Evolutionary conservation across 2,888 invertebrate species (phyloP), one percentile per base, ranked within the genome.

Genomic region (Diabrotica balteata): DNA sequence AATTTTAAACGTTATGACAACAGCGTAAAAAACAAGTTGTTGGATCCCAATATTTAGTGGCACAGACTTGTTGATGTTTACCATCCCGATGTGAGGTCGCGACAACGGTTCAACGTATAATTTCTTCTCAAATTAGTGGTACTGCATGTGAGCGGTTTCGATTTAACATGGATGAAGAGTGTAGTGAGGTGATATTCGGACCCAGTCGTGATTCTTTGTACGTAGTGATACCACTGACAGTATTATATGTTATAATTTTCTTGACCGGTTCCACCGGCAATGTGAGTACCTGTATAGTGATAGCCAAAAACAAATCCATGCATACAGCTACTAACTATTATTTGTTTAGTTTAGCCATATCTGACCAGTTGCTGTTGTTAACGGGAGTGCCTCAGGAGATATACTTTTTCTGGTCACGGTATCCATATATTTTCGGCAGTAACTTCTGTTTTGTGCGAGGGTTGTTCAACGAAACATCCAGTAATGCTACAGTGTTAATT

Each of bases 301-400:
- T 96, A 72, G 88, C 90, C 22, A 87, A 90, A 71, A 94, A 94
- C 83, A 90, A 90, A 75, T 91, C 91, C 72, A 93, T 95, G 93
- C 94, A 93, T 77, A 91, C 92, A 17, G 91, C 91, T 4, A 92
- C 92, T 8, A 92, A 92, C 78, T 92, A 91, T 80, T 95, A 95
- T 80, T 86, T 95, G 66, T 94, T 95, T 84, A 94, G 93, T 81
- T 84, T 95, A 80, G 93, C 95, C 7, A 88, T 95, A 70, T 94
- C 94, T 3, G 95, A 95, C 82, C 87, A 95, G 49, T 84, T 95
- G 42, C 85, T 95, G 11, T 84, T 95, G 11, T 83, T 93, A 0
- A 89, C 93, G 70, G 95, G 95, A 0, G 88, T 95, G 77, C 95
- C 95, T 0, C 91, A 91, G 74, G 95, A 95, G 86, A 90, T 93